Conservation (phyloP, 2,113 vertebrate genomes). For the Spea bombifrons region DNA sequence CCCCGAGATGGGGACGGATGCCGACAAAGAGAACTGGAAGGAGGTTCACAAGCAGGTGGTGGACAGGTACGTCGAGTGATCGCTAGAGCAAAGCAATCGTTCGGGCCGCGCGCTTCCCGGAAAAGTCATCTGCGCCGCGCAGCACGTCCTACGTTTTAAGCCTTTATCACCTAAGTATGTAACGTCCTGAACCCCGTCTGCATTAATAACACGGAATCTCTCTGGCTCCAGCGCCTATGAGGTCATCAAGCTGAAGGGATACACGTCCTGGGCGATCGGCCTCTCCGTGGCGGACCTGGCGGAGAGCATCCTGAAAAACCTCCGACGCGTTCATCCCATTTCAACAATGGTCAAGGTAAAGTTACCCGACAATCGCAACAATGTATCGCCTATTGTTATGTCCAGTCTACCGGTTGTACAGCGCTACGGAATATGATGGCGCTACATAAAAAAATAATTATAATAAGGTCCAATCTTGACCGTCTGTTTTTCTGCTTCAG, state of each 20-base stretch:
- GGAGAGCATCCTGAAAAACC: conserved; percentile 88
- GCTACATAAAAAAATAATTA: too few relatives aligned
- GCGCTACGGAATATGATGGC: too few relatives aligned
- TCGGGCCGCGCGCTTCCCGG: too few relatives aligned
- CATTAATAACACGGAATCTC: background rate
- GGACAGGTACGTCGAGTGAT: conserved; percentile 72
- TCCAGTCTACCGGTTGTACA: too few relatives aligned
- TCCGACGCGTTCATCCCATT: conserved; percentile 89
- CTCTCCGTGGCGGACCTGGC: conserved; percentile 93
- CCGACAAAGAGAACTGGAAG: conserved; percentile 89
- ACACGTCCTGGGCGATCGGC: conserved; percentile 97
- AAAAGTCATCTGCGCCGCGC: too few relatives aligned
- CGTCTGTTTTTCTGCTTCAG: conserved; percentile 58
- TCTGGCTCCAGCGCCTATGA: conserved; percentile 83
- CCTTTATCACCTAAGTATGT: too few relatives aligned
- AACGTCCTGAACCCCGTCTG: background rate
- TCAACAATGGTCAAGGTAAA: conserved; percentile 93
- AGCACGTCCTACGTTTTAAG: too few relatives aligned
- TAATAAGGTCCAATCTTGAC: background rate
- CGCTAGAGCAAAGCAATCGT: too few relatives aligned
- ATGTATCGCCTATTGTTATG: too few relatives aligned
- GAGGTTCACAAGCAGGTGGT: conserved; percentile 89
- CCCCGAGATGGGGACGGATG: conserved; percentile 80
- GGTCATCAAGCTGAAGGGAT: conserved; percentile 97
- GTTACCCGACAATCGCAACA: background rate